Percentiles rank a stretch among this genome's conserved stretches.
Evolutionary conservation across 2,797 vertebrate species (phyloP).

Genomic region (Sandelia bainsii): DNA sequence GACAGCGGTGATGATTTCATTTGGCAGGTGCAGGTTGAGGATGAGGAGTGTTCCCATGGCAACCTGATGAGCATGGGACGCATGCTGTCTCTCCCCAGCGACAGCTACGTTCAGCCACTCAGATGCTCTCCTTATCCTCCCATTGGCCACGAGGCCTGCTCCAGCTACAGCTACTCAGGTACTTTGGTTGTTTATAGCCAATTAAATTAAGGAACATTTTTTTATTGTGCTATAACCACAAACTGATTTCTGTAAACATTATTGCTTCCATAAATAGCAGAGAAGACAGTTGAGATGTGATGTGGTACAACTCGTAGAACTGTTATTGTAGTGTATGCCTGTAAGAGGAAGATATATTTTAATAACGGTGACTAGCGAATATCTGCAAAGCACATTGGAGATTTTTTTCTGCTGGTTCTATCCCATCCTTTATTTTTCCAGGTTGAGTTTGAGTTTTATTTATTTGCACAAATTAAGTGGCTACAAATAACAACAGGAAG

Average conservation of each 20-base stretch:
- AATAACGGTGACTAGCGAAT: slow-evolving; percentile 4
- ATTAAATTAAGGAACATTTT: slow-evolving; percentile 51
- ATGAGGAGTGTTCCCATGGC: slow-evolving; percentile 80
- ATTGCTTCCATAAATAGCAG: slow-evolving; percentile 55
- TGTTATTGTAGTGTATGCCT: slow-evolving; percentile 17
- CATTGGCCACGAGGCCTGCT: slow-evolving; percentile 70
- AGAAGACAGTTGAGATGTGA: slow-evolving; percentile 34
- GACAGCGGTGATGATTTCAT: slow-evolving; percentile 56
- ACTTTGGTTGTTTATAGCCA: slow-evolving; percentile 52
- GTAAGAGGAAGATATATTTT: slow-evolving; percentile 8
- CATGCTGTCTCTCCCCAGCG: slow-evolving; percentile 94
- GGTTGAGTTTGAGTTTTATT: not conserved
- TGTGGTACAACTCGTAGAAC: not conserved
- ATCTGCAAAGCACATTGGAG: not conserved
- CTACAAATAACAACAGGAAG: not conserved
- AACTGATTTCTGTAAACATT: slow-evolving; percentile 55
- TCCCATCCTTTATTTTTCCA: not conserved
- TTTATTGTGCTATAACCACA: slow-evolving; percentile 40
- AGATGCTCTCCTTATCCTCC: slow-evolving; percentile 78
- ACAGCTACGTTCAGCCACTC: slow-evolving; percentile 90
- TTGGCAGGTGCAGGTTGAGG: slow-evolving; percentile 80
- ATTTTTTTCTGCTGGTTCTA: not conserved
- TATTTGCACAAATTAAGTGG: not conserved
- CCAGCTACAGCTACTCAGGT: slow-evolving; percentile 79
- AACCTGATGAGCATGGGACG: slow-evolving; percentile 87